phyloP scores from a whole-genome alignment of 2,888 invertebrate species.

The Andrena chrysosceles region DNA sequence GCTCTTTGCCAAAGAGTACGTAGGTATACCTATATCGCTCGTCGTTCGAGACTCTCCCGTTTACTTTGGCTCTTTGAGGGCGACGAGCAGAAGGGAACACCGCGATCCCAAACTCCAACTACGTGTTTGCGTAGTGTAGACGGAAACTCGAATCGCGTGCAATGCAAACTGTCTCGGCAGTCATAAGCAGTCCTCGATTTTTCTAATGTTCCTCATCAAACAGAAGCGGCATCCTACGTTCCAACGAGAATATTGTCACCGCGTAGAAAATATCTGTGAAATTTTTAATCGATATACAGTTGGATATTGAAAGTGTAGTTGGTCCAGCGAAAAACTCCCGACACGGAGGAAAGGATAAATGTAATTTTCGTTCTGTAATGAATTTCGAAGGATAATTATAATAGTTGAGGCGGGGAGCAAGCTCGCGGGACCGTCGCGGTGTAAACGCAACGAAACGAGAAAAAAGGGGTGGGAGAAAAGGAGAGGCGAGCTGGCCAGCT shows the following conservation, averaged over 20 bases:
- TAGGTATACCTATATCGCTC: not conserved
- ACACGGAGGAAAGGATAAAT: too few relatives aligned
- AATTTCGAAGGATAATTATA: too few relatives aligned
- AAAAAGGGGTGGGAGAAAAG: not conserved
- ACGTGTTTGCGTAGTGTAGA: constrained; percentile 7
- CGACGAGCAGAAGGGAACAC: not conserved
- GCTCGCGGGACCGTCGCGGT: constrained; percentile 4
- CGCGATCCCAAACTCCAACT: constrained; percentile 2
- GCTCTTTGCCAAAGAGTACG: not conserved
- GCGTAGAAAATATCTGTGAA: not conserved
- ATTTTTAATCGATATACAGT: not conserved
- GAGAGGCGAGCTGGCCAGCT: constrained; percentile 3
- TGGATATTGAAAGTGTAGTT: too few relatives aligned
- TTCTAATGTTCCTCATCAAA: not conserved
- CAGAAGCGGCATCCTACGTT: not conserved
- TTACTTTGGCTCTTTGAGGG: constrained; percentile 20
- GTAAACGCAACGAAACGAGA: constrained; percentile 2
- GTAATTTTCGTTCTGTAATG: too few relatives aligned
- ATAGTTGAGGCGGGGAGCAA: too few relatives aligned
- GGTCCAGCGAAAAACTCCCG: too few relatives aligned
- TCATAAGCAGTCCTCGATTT: constrained; percentile 6
- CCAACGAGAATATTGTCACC: not conserved
- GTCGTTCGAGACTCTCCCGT: constrained; percentile 9
- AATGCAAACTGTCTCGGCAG: constrained; percentile 15
- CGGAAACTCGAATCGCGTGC: constrained; percentile 6